Evolutionary conservation across 2,797 vertebrate genomes (phyloP).

Genomic region (Propithecus deckenii): DNA sequence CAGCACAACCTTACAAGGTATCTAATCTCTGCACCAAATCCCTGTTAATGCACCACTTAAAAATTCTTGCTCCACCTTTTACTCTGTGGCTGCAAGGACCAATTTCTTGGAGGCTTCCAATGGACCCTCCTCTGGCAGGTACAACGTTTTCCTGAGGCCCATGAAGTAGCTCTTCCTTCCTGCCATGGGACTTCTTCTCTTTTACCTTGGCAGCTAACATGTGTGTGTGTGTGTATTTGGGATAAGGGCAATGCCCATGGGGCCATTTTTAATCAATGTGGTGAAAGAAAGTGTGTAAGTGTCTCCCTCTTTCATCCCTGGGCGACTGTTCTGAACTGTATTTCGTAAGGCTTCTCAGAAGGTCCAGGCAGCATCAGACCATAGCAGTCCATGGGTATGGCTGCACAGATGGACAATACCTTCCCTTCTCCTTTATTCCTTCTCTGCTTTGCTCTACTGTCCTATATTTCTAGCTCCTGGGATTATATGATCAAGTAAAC

Average conservation of each 20-base stretch:
- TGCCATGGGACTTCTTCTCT: too few species aligned
- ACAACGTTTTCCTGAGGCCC: too few species aligned
- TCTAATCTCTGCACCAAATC: neutral
- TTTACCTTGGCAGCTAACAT: too few species aligned
- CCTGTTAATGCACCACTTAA: rapidly evolving
- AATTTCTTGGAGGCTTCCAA: neutral
- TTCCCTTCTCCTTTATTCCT: neutral
- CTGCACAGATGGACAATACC: neutral
- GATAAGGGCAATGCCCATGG: too few species aligned
- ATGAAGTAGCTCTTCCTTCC: too few species aligned
- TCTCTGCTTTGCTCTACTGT: neutral
- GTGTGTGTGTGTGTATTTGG: too few species aligned
- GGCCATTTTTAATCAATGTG: too few species aligned
- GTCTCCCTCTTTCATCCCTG: too few species aligned
- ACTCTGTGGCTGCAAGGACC: neutral
- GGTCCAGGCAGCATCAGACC: too few species aligned
- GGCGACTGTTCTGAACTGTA: too few species aligned
- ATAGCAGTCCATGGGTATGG: neutral
- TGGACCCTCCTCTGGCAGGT: neutral
- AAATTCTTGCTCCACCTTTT: neutral
- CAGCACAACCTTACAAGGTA: neutral
- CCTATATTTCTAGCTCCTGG: neutral
- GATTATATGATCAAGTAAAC: neutral
- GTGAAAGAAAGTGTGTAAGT: too few species aligned
- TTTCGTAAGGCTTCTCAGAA: too few species aligned